Base-by-base conservation (phyloP, 2,797 vertebrate species). In the Myotis findleyi region DNA sequence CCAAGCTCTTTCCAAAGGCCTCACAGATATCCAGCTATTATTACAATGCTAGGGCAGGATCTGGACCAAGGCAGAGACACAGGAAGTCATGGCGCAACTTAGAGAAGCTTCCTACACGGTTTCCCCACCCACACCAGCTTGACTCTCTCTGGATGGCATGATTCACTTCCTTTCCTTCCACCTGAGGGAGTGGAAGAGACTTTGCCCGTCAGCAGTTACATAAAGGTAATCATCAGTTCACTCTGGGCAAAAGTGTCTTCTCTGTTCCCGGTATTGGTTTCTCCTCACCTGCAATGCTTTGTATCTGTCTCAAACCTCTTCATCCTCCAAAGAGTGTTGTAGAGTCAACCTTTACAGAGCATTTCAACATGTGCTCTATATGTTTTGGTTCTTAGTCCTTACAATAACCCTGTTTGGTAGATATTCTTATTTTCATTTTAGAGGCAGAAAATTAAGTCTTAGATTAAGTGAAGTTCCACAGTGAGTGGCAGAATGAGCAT, bases 141-240 rank as follows among this genome's bases (percentile, higher is more conserved):
- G 25, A 27, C 27, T 93, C 57, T 49, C 68, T 89, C 25, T 51
- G 53, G 13, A 20, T 9, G 2, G 17, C n/a, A 12, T 93, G 93
- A 97, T 25, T 97, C 87, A 97, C 72, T 75, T 51, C 72, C 17
- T 2, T 75, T 75, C 72, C 27, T 51, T n/a, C 44, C 64, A 93
- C 41, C 69, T 55, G 23, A 64, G 38, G 21, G 55, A 38, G 33
- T 49, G 62, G 11, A 89, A 87, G 91, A 92, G 47, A 38, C 55
- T 66, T 36, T 91, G 0, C 33, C n/a, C 14, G 1, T 13, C 6
- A 25, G n/a, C 53, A 57, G 14, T 49, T 75, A 18, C 25, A 55
- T 33, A 51, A 49, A 84, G 38, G 57, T 14, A 79, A 38, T 23
- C n/a, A 18, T 51, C 44, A 36, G n/a, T 27, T 87, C 41, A 68